Evolutionary conservation across 1,140 invertebrate species (phyloP), one percentile per base, ranked within the genome.

Genomic region (Triops longicaudatus): DNA sequence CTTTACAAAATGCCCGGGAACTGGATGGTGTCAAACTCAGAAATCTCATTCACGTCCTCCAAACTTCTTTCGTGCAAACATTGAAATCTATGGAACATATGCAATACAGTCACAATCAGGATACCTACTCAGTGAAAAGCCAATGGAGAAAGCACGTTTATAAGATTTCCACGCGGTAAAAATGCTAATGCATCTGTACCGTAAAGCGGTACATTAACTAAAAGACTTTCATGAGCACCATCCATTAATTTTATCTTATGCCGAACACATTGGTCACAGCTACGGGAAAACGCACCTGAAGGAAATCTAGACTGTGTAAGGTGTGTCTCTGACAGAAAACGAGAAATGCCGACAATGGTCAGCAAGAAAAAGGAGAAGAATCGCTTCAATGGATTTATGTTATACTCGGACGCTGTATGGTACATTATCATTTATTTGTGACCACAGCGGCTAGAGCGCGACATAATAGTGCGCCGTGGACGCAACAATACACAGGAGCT

Each of bases 11-110:
- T 63, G 50, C 9, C 22, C 50, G 50, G 50, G 50, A 63, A 63
- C 50, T 17, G n/a, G 50, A 63, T 63, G 50, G 50, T 63, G 50
- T 63, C 50, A 63, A 63, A 63, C 50, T 63, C 50, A 63, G 50
- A 63, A 63, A 63, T 63, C 50, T 22, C 50, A 63, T 63, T 63
- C 50, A 3, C 50, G 22, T 63, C 22, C 50, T 63, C 50, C 14
- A 63, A 63, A 17, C n/a, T 63, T 63, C 22, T 22, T 63, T 63
- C 7, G 17, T 0, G 14, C 50, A 5, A 63, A 17, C 50, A 22
- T n/a, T 5, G 22, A 63, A 63, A 17, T 22, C 11, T 63, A 6
- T 22, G 6, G 50, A n/a, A 63, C 50, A 22, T 63, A 63, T 37
- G 31, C 31, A 22, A 63, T 63, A 63, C 7, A 63, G 50, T 63